These are phyloP conservation scores for Drosophila ohnishii DNA, from an alignment of 1,140 invertebrate species.

Conservation along the genomic window DNA sequence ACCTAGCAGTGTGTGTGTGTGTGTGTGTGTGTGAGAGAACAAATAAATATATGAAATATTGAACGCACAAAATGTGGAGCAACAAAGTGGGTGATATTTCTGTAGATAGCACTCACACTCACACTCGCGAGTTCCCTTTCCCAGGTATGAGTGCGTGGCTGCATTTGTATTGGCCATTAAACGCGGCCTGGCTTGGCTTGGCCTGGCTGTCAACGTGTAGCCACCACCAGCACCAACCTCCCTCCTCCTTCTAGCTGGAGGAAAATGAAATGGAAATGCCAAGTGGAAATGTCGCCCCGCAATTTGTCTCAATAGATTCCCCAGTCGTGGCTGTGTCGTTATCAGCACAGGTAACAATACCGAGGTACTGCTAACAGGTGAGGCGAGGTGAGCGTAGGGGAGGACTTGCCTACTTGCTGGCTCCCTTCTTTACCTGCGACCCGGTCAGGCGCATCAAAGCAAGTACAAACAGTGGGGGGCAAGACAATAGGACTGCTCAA, in stretches of 20 bases:
- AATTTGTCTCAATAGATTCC: constrained; percentile 75
- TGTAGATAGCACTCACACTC: constrained; percentile 48
- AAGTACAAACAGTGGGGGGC: constrained; percentile 2
- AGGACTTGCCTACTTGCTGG: background rate
- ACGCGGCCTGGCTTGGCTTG: constrained; percentile 2
- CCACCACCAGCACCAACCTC: background rate
- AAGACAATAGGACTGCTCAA: background rate
- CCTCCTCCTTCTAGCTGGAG: background rate
- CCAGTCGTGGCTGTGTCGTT: constrained; percentile 40
- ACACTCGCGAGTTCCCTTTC: background rate
- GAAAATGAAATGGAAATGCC: constrained; percentile 62
- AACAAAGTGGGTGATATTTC: constrained; percentile 71
- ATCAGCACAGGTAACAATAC: constrained; percentile 56
- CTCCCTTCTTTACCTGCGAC: constrained; percentile 21
- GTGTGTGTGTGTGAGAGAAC: constrained; percentile 29
- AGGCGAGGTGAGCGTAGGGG: background rate
- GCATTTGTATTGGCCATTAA: constrained; percentile 70
- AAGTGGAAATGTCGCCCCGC: constrained; percentile 33
- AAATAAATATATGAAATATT: constrained; percentile 81
- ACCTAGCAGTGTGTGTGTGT: background rate
- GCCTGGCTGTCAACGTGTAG: constrained; percentile 38
- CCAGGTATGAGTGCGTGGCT: constrained; percentile 35
- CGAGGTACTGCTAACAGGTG: constrained; percentile 32
- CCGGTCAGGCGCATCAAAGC: constrained; percentile 29
- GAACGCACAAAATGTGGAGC: constrained; percentile 72